Percentiles rank a stretch among this genome's conserved stretches.
Conservation (phyloP, 2,113 vertebrate species). For the Spea multiplicata region DNA sequence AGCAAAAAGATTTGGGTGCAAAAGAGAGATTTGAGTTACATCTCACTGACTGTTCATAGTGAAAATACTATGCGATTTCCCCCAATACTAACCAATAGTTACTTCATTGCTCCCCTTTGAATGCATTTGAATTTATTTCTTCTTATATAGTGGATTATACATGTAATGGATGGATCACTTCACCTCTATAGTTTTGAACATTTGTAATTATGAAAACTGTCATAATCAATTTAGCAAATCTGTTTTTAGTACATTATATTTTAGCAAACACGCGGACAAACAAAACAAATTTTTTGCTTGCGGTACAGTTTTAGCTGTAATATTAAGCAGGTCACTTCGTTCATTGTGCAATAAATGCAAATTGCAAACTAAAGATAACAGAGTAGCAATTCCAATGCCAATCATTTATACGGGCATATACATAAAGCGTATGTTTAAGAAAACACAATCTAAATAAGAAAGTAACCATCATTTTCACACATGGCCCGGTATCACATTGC, state of each 20-base stretch:
- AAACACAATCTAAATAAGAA: background rate
- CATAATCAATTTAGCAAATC: slow-evolving; percentile 23
- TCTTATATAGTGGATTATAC: too few relatives aligned
- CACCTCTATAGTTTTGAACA: too few relatives aligned
- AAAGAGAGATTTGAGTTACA: too few relatives aligned
- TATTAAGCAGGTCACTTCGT: background rate
- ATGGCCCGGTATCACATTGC: slow-evolving; percentile 2
- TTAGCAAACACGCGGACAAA: background rate
- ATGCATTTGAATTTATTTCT: too few relatives aligned
- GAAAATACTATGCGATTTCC: too few relatives aligned
- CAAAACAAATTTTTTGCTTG: slow-evolving; percentile 17
- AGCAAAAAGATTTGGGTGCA: too few relatives aligned
- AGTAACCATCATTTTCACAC: slow-evolving; percentile 4
- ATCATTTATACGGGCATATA: background rate
- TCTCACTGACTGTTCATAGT: too few relatives aligned
- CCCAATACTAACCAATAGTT: too few relatives aligned
- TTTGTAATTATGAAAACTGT: too few relatives aligned
- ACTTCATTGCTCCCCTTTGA: too few relatives aligned
- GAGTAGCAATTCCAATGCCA: background rate
- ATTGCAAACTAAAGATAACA: slow-evolving; percentile 14
- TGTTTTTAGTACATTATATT: slow-evolving; percentile 23
- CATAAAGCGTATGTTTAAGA: slow-evolving; percentile 4
- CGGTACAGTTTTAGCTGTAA: slow-evolving; percentile 1
- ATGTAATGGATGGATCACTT: too few relatives aligned
- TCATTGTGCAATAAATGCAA: slow-evolving; percentile 9